Evolutionary conservation across 2,888 invertebrate species (phyloP), one percentile per base, ranked within the genome.

Genomic region (Cryptus viduatorius): DNA sequence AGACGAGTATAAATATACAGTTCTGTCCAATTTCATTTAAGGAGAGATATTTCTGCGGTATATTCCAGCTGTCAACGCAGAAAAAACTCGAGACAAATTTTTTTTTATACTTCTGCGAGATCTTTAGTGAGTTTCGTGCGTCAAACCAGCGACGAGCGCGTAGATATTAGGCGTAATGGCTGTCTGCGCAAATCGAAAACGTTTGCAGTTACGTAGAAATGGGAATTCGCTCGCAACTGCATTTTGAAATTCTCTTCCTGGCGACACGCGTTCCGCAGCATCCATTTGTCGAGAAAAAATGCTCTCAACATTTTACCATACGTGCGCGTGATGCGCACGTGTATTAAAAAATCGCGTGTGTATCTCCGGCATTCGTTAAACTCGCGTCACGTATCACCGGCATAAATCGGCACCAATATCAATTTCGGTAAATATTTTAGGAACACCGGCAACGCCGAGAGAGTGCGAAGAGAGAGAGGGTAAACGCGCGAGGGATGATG

Each of bases 361-460:
- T 37, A 8, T 37, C 5, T 7, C 24, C 50, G 16, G 65, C 46
- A 75, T 65, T 81, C 69, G 80, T 86, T 81, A 83, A 80, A 65
- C 80, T 56, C 75, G 73, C 75, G 78, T 81, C 31, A 84, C 73
- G 76, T 71, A 80, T 72, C 82, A 59, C 53, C 53, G 42, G 73
- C 72, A 73, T 88, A 84, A 84, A 87, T 86, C 82, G 83, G 81
- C 76, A 61, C 80, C 87, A 84, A 87, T 89, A 87, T 89, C 87
- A 87, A 88, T 88, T 86, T 86, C 65, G 84, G 80, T 84, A 83
- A 87, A 85, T 84, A 84, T 80, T 84, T 79, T 78, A 82, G 80
- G 75, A 78, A 71, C 48, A n/a, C 29, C 14, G 31, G 61, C 61
- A 29, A n/a, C 14, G 61, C 7, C 29, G n/a, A 3, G 8, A 14